Percentiles rank a stretch among this genome's conserved stretches.
Evolutionary conservation across 1,140 invertebrate genomes (phyloP).

Genomic region (Plutomurus gul): DNA sequence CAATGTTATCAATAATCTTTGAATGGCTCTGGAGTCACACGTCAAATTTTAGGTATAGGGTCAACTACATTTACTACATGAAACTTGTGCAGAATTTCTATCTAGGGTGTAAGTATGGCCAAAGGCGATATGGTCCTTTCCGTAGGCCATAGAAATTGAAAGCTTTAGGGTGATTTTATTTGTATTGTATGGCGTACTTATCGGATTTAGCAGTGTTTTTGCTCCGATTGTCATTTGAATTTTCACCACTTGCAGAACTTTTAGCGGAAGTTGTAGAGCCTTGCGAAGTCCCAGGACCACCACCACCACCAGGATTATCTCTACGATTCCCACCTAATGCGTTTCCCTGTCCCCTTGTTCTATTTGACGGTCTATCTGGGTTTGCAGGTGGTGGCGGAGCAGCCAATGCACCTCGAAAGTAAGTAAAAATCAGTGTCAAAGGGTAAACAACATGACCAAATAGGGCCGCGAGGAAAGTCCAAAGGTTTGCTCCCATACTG

Average conservation of each 20-base stretch:
- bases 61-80: no score
- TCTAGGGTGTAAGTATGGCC: no score
- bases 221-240: not conserved
- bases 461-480: constrained; percentile 31
- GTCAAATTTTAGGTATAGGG: no score
- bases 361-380: not conserved
- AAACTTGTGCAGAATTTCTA: no score
- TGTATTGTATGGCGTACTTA: no score
- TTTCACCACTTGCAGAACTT: not conserved
- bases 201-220: not conserved
- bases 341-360: constrained; percentile 13
- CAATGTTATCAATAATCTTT: no score
- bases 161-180: no score
- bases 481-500: not conserved
- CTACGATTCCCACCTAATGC: constrained; percentile 5
- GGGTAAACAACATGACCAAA: constrained; percentile 44
- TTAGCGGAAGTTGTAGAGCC: not conserved
- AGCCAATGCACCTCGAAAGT: constrained; percentile 35
- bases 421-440: constrained; percentile 17
- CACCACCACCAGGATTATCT: not conserved
- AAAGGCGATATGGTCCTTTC: no score
- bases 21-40: no score
- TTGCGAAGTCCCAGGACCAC: not conserved
- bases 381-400: not conserved
- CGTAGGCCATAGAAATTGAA: no score